These are phyloP conservation scores for Bergia puertoricense DNA, from an alignment of 92 coral and sea anemone species.

Conservation along the genomic window DNA sequence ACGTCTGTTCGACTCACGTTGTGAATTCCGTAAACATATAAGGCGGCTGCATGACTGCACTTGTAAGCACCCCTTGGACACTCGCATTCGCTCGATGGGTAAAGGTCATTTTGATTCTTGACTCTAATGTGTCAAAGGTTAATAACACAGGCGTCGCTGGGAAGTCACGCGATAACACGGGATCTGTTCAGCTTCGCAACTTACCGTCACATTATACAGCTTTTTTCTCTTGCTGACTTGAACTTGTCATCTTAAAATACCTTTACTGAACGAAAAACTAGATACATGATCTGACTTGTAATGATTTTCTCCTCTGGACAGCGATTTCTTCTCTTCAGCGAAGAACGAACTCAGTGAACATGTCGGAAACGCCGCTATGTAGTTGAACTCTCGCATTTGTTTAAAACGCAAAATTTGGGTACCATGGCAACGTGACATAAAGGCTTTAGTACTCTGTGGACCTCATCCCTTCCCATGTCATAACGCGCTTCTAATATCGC, in stretches of 20 bases:
- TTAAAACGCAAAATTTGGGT: slow-evolving; percentile 19
- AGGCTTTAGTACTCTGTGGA: background rate
- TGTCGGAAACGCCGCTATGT: slow-evolving; percentile 37
- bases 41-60: slow-evolving; percentile 61
- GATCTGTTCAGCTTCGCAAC: background rate
- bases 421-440: slow-evolving; percentile 33
- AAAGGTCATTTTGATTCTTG: background rate
- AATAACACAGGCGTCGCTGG: background rate
- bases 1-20: slow-evolving; percentile 54
- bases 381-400: slow-evolving; percentile 25
- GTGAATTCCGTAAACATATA: slow-evolving; percentile 50
- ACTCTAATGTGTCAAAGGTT: no score
- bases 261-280: slow-evolving; percentile 40
- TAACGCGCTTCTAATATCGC: no score
- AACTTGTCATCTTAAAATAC: slow-evolving; percentile 44
- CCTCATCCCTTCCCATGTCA: background rate
- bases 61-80: slow-evolving; percentile 54
- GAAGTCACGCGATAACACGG: background rate
- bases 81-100: slow-evolving; percentile 42
- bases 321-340: slow-evolving; percentile 51
- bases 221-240: slow-evolving; percentile 39
- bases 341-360: slow-evolving; percentile 49
- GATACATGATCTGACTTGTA: slow-evolving; percentile 51
- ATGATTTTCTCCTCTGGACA: slow-evolving; percentile 62
- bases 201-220: slow-evolving; percentile 38